Evolutionary conservation across 2,113 vertebrate genomes (phyloP).

Genomic region (Calidris pygmaea): DNA sequence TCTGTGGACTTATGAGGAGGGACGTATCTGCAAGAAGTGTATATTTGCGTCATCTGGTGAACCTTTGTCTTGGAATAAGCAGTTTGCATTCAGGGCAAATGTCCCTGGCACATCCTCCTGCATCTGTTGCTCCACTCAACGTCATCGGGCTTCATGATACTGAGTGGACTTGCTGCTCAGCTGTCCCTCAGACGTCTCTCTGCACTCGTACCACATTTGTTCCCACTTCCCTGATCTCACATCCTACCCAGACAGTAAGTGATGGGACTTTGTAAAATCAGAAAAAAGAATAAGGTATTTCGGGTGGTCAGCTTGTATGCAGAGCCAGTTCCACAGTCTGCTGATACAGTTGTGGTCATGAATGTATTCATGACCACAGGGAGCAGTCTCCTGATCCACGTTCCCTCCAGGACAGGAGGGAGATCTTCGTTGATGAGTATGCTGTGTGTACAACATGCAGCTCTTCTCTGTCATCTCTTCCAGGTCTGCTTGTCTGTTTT

Average conservation of each 20-base stretch:
- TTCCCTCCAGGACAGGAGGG: background rate
- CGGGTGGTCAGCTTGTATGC: background rate
- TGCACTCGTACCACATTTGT: background rate
- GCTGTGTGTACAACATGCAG: background rate
- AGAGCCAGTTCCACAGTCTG: background rate
- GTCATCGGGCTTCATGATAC: background rate
- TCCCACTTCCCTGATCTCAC: background rate
- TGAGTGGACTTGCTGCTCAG: background rate
- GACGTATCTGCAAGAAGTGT: background rate
- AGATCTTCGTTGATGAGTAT: background rate
- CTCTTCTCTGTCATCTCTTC: background rate
- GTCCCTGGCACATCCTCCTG: background rate
- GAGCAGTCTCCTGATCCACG: background rate
- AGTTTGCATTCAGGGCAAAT: background rate
- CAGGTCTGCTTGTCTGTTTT: background rate
- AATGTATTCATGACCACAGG: background rate
- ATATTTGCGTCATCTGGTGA: background rate
- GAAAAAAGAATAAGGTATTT: background rate
- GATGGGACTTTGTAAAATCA: background rate
- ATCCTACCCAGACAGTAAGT: background rate
- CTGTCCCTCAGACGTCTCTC: background rate
- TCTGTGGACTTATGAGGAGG: background rate
- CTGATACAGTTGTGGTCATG: background rate
- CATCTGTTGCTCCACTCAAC: background rate
- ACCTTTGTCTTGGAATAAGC: background rate